phyloP scores from a whole-genome alignment of 2,888 invertebrate species.

The Lasioglossum marginatum region DNA sequence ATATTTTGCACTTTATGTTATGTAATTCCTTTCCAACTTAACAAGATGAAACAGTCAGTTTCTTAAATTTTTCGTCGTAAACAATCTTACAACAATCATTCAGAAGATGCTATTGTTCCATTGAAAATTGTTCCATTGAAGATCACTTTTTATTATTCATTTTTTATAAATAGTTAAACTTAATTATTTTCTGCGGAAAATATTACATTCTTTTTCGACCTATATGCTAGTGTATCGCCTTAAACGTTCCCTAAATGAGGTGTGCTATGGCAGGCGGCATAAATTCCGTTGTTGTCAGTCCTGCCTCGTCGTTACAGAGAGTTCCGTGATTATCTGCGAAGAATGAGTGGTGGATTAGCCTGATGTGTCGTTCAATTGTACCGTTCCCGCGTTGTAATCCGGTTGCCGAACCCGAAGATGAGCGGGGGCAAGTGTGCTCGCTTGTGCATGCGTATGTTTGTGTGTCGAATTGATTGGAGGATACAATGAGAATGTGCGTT shows the following conservation, averaged over 20 bases:
- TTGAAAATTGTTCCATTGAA: too few species aligned
- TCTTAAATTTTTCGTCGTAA: too few species aligned
- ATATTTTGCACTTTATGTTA: not conserved
- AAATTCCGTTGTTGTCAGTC: not conserved
- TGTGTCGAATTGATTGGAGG: constrained; percentile 54
- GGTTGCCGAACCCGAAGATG: constrained; percentile 23
- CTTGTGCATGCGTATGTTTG: not conserved
- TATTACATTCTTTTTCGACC: too few species aligned
- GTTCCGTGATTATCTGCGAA: constrained; percentile 14
- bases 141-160: too few species aligned
- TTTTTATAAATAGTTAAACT: too few species aligned
- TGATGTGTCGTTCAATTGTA: constrained; percentile 35
- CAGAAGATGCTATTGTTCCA: too few species aligned
- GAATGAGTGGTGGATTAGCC: constrained; percentile 46
- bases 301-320: too few species aligned
- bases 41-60: not conserved
- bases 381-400: constrained; percentile 46
- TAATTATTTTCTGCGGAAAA: too few species aligned
- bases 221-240: not conserved
- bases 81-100: too few species aligned
- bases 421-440: not conserved
- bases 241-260: not conserved
- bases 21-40: not conserved
- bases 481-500: constrained; percentile 50
- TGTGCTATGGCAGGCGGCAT: not conserved